Evolutionary conservation across 2,888 invertebrate species (phyloP).

Genomic region (Alloplasta piceator): DNA sequence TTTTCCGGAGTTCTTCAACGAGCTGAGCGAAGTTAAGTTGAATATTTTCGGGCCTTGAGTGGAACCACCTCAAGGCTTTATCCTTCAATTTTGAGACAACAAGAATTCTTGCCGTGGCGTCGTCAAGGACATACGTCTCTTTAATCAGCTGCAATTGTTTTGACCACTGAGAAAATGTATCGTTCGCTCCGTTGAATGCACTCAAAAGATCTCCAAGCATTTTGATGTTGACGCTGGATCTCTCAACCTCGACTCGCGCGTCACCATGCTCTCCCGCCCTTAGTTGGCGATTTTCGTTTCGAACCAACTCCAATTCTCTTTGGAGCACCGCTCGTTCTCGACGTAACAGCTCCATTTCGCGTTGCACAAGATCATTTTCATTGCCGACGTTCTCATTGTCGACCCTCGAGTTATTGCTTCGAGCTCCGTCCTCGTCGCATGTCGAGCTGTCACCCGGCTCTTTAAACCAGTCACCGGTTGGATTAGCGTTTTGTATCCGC

Average conservation of each 20-base stretch:
- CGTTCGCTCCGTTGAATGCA: neutral
- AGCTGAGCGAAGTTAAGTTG: slow-evolving; percentile 25
- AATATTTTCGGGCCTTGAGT: slow-evolving; percentile 60
- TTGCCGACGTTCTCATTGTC: neutral
- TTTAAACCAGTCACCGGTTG: slow-evolving; percentile 12
- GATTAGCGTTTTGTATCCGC: slow-evolving; percentile 21
- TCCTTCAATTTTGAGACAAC: slow-evolving; percentile 56
- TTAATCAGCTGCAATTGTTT: slow-evolving; percentile 13
- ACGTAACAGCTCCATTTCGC: slow-evolving; percentile 19
- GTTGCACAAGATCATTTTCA: neutral
- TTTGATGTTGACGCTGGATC: neutral
- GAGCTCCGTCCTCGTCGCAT: neutral
- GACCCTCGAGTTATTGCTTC: neutral
- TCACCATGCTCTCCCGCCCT: neutral
- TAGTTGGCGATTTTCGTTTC: neutral
- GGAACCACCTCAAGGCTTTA: slow-evolving; percentile 60
- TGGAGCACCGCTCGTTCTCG: slow-evolving; percentile 29
- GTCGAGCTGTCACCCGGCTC: neutral
- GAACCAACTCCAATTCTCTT: slow-evolving; percentile 12
- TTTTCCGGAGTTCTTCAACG: slow-evolving; percentile 47
- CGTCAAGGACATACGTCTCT: slow-evolving; percentile 32
- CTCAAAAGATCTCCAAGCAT: slow-evolving; percentile 27
- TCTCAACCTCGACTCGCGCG: neutral
- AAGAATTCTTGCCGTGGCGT: slow-evolving; percentile 50
- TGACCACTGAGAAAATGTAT: slow-evolving; percentile 16